Evolutionary conservation across 2,113 vertebrate genomes (phyloP).

Genomic region (Sebastes schlegelii): DNA sequence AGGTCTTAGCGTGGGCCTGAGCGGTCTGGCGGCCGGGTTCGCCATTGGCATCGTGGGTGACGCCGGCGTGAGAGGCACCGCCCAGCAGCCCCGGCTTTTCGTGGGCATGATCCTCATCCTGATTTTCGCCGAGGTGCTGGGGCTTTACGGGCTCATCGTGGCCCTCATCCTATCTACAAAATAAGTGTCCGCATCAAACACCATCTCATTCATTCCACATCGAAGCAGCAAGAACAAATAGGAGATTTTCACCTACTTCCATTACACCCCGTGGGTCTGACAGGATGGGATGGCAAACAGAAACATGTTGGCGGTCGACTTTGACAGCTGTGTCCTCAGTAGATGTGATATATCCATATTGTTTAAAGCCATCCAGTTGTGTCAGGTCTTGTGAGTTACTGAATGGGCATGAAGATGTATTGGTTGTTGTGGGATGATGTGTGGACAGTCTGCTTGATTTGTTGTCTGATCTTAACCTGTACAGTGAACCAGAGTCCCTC

Average conservation of each 20-base stretch:
- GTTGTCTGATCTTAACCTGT: constrained; percentile 90
- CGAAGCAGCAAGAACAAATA: constrained; percentile 81
- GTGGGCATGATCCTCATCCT: constrained; percentile 99
- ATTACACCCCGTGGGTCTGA: constrained; percentile 75
- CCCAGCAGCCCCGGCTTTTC: constrained; percentile 97
- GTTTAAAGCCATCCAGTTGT: constrained; percentile 77
- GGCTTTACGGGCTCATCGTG: constrained; percentile 98
- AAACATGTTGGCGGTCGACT: constrained; percentile 56
- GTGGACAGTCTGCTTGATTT: constrained; percentile 81
- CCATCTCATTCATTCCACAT: constrained; percentile 79
- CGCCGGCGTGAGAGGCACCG: constrained; percentile 95
- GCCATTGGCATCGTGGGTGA: constrained; percentile 99
- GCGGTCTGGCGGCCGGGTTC: constrained; percentile 96
- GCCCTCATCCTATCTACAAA: constrained; percentile 99
- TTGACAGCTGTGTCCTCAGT: constrained; percentile 61
- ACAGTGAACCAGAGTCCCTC: constrained; percentile 92
- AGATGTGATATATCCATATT: constrained; percentile 73
- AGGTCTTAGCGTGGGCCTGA: constrained; percentile 96
- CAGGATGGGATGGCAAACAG: constrained; percentile 76
- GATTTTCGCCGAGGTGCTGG: constrained; percentile 98
- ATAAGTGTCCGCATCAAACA: constrained; percentile 74
- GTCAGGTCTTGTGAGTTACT: constrained; percentile 73
- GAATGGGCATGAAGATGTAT: constrained; percentile 76
- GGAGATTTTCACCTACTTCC: constrained; percentile 80
- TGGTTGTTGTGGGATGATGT: constrained; percentile 80